Base-by-base conservation (phyloP, 1,140 invertebrate species). In the Eulimnadia texana region DNA sequence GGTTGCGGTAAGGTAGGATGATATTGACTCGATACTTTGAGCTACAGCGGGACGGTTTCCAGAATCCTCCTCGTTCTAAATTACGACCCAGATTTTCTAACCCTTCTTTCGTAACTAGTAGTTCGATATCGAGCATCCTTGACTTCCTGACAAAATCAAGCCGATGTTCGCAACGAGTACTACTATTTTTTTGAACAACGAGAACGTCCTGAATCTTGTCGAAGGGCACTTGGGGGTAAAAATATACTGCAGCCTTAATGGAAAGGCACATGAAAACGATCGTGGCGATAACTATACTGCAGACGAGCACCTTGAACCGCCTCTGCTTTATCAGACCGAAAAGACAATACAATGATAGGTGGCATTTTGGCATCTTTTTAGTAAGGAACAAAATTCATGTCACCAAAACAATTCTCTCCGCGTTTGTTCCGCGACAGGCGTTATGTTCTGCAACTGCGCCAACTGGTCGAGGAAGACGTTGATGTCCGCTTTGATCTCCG, bases 1-100 rank as follows among this genome's bases (percentile, higher is more conserved):
- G 78, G 68, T 94, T 86, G 63, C 93, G 77, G 70, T 93, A 96
- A 3, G 91, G 91, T 42, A 97, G 78, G 63, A 96, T 82, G 20
- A 96, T 82, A 16, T 91, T 90, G 6, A 91, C 84, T 70, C 84
- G 83, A 67, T 86, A 85, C 22, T 80, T 72, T 2, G 90, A 76
- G 59, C 78, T 76, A 72, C 92, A 95, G 22, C 82, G 70, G 13
- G 75, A 71, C 1, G 90, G 91, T 53, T 74, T 74, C 79, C 80
- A 90, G 63, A 80, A 77, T 1, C 89, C 89, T 42, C 85, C 85
- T 47, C 70, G 72, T 19, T 61, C 19, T 23, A 70, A 55, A 42
- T 66, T 24, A 28, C 55, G 33, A 16, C 57, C 55, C 9, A 19
- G 47, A n/a, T 54, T 54, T 62, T 61, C 42, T 22, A 27, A 23